Percentiles rank a stretch among this genome's conserved stretches.
Conservation (phyloP, 1,140 invertebrate species). For the Chelonus insularis region DNA sequence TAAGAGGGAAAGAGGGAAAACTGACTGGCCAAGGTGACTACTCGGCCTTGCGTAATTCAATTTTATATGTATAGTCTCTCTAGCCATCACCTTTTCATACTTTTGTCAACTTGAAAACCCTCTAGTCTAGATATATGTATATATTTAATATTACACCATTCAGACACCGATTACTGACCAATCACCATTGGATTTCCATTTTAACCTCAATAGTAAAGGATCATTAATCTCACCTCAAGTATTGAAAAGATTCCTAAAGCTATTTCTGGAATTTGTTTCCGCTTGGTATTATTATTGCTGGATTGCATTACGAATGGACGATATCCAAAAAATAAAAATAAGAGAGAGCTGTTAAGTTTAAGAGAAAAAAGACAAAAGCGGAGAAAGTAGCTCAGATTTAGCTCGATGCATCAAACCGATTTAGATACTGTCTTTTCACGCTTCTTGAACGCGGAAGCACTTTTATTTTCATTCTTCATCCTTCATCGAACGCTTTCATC, state of each 20-base stretch:
- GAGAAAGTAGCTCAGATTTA: conserved; percentile 24
- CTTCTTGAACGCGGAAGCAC: conserved; percentile 25
- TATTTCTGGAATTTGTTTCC: too few relatives aligned
- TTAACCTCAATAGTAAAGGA: too few relatives aligned
- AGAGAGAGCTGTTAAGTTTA: neutral
- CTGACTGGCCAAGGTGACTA: conserved; percentile 20
- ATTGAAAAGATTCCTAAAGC: too few relatives aligned
- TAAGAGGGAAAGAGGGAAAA: conserved; percentile 2
- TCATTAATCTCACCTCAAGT: too few relatives aligned
- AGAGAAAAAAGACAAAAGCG: conserved; percentile 13
- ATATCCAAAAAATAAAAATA: neutral
- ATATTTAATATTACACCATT: too few relatives aligned
- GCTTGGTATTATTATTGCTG: too few relatives aligned
- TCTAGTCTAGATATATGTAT: too few relatives aligned
- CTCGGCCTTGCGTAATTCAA: conserved; percentile 20
- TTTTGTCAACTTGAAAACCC: too few relatives aligned
- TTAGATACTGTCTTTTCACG: conserved; percentile 27
- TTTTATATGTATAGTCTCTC: conserved; percentile 2
- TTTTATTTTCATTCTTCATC: conserved; percentile 30
- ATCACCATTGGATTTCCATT: too few relatives aligned
- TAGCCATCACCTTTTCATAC: too few relatives aligned
- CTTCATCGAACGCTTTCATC: conserved; percentile 27
- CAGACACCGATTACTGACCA: too few relatives aligned
- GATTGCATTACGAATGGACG: too few relatives aligned
- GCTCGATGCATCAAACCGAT: conserved; percentile 18